A percentile compares a stretch with the other conserved stretches of the same genome.
phyloP scores from a whole-genome alignment of 2,888 invertebrate genomes.

The Gymnoscelis rufifasciata region DNA sequence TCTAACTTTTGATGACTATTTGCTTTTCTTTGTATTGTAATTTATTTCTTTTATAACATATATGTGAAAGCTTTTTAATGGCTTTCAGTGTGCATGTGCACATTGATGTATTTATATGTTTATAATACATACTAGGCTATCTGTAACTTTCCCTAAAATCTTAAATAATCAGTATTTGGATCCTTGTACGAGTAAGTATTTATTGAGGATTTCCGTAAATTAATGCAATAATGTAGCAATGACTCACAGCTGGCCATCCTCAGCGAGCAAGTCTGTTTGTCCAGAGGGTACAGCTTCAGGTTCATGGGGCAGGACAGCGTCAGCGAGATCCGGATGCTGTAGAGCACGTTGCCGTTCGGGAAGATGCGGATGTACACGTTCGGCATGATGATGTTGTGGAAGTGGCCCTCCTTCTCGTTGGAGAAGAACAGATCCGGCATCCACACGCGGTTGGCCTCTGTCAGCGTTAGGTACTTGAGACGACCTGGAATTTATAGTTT shows the following conservation, averaged over 20 bases:
- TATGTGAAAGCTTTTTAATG: too few species aligned
- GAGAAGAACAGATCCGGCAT: conserved; percentile 99
- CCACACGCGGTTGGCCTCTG: conserved; percentile 97
- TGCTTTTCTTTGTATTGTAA: too few species aligned
- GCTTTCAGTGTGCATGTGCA: too few species aligned
- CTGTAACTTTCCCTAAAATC: too few species aligned
- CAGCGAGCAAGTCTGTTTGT: conserved; percentile 95
- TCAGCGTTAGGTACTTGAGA: conserved; percentile 93
- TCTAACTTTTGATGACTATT: too few species aligned
- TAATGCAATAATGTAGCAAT: conserved; percentile 1
- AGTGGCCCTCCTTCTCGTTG: conserved; percentile 98
- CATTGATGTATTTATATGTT: too few species aligned
- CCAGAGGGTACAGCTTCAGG: conserved; percentile 96
- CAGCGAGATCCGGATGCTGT: conserved; percentile 97
- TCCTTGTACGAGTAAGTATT: too few species aligned
- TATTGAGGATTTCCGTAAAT: too few species aligned
- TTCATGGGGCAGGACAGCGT: conserved; percentile 99
- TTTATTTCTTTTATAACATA: too few species aligned
- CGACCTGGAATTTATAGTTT: conserved; percentile 79
- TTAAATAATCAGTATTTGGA: too few species aligned
- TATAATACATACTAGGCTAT: too few species aligned
- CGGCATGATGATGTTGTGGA: conserved; percentile 98
- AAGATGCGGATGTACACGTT: conserved; percentile 98
- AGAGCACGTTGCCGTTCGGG: conserved; percentile 95
- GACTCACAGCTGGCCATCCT: conserved; percentile 99